These are phyloP conservation scores for Callinectes sapidus DNA, from an alignment of 2,888 invertebrate species.

Conservation along the genomic window DNA sequence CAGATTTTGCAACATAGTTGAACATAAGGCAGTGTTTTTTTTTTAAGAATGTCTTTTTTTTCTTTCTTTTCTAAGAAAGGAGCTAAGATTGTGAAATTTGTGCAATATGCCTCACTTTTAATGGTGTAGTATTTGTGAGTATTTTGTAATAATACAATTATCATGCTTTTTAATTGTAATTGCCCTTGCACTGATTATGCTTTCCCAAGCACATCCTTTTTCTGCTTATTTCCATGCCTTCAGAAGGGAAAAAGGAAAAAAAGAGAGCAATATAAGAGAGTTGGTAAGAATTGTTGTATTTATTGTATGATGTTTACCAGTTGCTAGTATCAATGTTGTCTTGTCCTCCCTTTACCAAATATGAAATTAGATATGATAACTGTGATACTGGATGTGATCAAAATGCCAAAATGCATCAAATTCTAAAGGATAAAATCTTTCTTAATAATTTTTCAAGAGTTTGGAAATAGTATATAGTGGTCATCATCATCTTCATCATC, in stretches of 20 bases:
- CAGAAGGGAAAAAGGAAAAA: slow-evolving; percentile 68
- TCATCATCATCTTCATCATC: too few relatives aligned
- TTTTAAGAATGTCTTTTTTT: background rate
- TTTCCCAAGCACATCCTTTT: slow-evolving; percentile 67
- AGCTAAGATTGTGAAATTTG: background rate
- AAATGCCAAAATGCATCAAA: background rate
- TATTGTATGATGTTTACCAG: slow-evolving; percentile 53
- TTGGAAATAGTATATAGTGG: too few relatives aligned
- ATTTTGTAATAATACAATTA: slow-evolving; percentile 42
- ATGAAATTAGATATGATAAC: background rate
- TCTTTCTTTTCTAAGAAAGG: background rate
- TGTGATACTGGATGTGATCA: background rate
- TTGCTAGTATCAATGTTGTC: slow-evolving; percentile 63
- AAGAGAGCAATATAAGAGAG: slow-evolving; percentile 68
- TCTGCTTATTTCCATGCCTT: slow-evolving; percentile 70
- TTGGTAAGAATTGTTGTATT: slow-evolving; percentile 66
- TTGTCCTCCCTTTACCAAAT: slow-evolving; percentile 45
- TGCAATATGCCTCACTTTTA: slow-evolving; percentile 28
- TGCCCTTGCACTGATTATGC: slow-evolving; percentile 60
- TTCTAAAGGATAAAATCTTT: background rate
- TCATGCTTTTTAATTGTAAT: slow-evolving; percentile 42
- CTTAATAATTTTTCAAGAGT: background rate
- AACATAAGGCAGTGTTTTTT: background rate
- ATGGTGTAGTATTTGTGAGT: slow-evolving; percentile 33
- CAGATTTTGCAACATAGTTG: background rate